Evolutionary conservation across 1,140 invertebrate genomes (phyloP), one percentile per base, ranked within the genome.

Genomic region (Microplitis mediator): DNA sequence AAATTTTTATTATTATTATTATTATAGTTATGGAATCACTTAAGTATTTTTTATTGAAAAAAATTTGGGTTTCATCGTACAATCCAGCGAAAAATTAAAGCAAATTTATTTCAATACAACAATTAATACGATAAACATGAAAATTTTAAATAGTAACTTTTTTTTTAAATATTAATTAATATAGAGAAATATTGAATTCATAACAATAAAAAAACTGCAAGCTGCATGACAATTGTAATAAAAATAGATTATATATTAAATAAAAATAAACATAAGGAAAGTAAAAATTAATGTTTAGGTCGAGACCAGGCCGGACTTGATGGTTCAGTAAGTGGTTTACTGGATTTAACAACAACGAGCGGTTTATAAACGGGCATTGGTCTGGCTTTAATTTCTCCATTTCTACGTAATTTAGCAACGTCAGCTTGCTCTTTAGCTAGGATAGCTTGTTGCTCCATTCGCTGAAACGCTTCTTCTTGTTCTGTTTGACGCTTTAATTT

Each of bases 351-450:
- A 11, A 78, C 60, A 4, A 71, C 5, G 6, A 81, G 3, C 3
- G 80, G 76, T 67, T 84, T 85, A 51, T 76, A 86, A 16, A 80
- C 63, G 0, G 85, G 85, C 80, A 86, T 82, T 4, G 84, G 83
- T 50, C 68, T 80, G 4, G 85, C 85, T 60, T 84, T 85, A 0
- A 75, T 14, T 45, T 84, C 81, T 14, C 77, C 69, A 52, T 77
- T 74, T 72, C 83, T 85, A 5, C 87, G 75, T 0, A 87, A 6
- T 31, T 80, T 65, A 0, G 73, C 66, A 8, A 77, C 78, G 61
- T 82, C 73, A 11, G 69, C 61, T 50, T 86, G 84, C 39, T 86
- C 81, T 51, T 75, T 70, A 4, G 54, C 63, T 5, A 79, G 13
- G 66, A 54, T 69, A 4, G 79, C 77, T 23, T 81, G 80, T 54